Base-by-base conservation (phyloP, 2,888 invertebrate genomes). In the Himalopsyche anomala region DNA sequence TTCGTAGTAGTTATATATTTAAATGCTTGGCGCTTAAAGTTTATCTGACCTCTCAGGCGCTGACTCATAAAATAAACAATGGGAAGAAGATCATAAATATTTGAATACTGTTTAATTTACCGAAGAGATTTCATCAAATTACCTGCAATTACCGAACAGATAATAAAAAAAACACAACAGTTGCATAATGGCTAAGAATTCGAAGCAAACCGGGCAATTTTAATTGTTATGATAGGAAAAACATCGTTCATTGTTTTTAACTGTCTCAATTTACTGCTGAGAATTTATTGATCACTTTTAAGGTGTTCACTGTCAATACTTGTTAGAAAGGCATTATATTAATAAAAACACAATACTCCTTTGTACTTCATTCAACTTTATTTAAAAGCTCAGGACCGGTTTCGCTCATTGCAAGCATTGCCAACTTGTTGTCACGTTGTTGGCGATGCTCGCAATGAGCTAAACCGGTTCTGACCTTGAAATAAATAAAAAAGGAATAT, bases 71-170 rank as follows among this genome's bases (percentile, higher is more conserved):
- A 74, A 74, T 12, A 74, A 74, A 74, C 74, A 74, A 74, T 74
- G 36, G 74, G 74, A 74, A 36, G 74, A 74, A 12, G 74, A 74
- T 74, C 74, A 74, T 74, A 74, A 74, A 74, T 74, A 74, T 74
- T 74, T 74, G 74, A 74, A 36, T 36, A 74, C 74, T 74, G 74
- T 36, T 74, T 74, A 74, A 74, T 74, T 74, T 74, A 74, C 74
- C 74, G 36, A 74, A 74, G 36, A 74, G 74, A 74, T 74, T 74
- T 74, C 19, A 74, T 74, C 36, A 74, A 74, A 74, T 74, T 74
- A 36, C 74, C 38, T 74, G 36, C 74, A 36, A 74, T 74, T 74
- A 74, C 74, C 4, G 36, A 74, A 74, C 36, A 74, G 36, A 74
- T 36, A 74, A 74, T 36, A 74, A 74, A 38, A 74, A 38, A 28